Base-by-base conservation (phyloP, 2,797 vertebrate species). In the Sebastes baramenuke region DNA sequence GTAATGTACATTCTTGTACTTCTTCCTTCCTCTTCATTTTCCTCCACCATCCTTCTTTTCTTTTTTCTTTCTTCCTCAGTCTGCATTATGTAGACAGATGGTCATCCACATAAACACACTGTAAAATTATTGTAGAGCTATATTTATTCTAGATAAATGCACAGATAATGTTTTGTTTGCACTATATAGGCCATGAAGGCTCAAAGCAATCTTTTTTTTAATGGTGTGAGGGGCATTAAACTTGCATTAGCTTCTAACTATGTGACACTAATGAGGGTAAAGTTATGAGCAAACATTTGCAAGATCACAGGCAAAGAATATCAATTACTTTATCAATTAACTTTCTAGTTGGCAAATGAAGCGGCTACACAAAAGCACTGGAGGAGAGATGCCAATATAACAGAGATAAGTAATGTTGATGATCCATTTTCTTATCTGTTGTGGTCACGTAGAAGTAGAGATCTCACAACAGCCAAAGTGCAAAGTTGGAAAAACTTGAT, bases 231-330 rank as follows among this genome's bases (percentile, higher is more conserved):
- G 20, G 49, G 20, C 20, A 82, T 86, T 76, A 82, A 82, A 80
- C 60, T 87, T 93, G 80, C 76, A 91, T 56, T 69, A 79, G 52
- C 38, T 60, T 79, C 72, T 86, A 77, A 82, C 61, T 74, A 6
- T 73, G 42, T 73, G 55, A 81, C 67, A 70, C 67, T 92, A 89
- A 92, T 93, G 82, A 81, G 62, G 61, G 34, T 75, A 61, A 75
- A 61, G 55, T 85, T 77, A 32, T 72, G 58, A 75, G 72, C 62
- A 69, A 81, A 72, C 54, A 66, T 56, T 73, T 46, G 3, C 34
- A 49, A 75, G 38, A 81, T 79, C 76, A 75, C 72, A 78, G 27
- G 54, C 34, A 60, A 60, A 60, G 71, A 77, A 64, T 77, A 71
- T 82, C 20, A 67, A 42, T 76, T 66, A 67, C 65, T 78, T 36